Evolutionary conservation across 2,797 vertebrate genomes (phyloP), one percentile per base, ranked within the genome.

Genomic region (Thunnus albacares): DNA sequence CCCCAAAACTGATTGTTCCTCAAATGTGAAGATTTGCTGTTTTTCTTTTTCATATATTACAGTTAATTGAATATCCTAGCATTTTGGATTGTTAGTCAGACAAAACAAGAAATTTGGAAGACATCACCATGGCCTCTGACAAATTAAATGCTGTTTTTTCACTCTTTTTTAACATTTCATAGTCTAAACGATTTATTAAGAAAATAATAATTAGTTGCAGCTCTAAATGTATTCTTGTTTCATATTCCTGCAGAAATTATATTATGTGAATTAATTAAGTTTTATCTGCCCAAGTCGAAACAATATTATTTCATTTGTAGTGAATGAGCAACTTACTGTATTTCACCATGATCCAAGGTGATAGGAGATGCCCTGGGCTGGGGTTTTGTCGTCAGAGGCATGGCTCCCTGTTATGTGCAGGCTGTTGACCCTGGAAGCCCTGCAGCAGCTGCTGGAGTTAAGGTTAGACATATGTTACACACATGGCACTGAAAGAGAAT

Each of bases 361-460:
- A 93, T 97, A 26, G 96, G 97, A 15, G 97, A 98, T 45, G 95
- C 90, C 0, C 93, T 98, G 75, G 97, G 97, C 55, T 98, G 97
- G 97, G 97, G 97, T 1, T 96, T 98, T 85, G 97, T 98, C 24
- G 93, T 97, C 52, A 94, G 97, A 82, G 97, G 97, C 75, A 91
- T 84, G 68, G 93, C 92, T 74, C 97, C 97, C 35, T 97, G 97
- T 87, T 96, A 97, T 56, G 92, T 98, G 73, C 97, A 98, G 83
- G 97, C 97, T 5, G 96, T 98, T 70, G 97, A 98, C 81, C 97
- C 96, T 14, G 96, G 95, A 82, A 95, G 97, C 74, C 97, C 97
- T 0, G 97, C 97, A 43, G 97, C 97, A 78, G 95, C 95, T 77
- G 96, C 96, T 17, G 97, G 97, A 81, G 95, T 98, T 83, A 97